Evolutionary conservation across 1,140 invertebrate genomes (phyloP), one percentile per base, ranked within the genome.

Genomic region (Papilio dardanus): DNA sequence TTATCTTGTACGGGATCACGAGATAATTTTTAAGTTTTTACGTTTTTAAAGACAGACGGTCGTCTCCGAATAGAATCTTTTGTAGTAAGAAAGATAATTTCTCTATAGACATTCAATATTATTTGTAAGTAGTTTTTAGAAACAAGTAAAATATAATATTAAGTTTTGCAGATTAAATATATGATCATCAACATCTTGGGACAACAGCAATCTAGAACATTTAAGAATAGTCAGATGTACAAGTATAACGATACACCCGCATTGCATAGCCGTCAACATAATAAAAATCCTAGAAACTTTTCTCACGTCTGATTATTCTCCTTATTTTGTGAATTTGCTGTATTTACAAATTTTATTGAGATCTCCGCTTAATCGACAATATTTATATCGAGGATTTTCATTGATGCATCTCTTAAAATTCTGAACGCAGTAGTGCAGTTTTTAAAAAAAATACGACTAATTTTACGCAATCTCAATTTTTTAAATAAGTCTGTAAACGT

Each of bases 1-100:
- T 58, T 58, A 58, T 58, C 54, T 58, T 28, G 54, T 58, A 28
- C 21, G n/a, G n/a, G 46, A 58, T 58, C 54, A 58, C 54, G 54
- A 58, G 54, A 58, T 28, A 54, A 54, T 54, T 12, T 58, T 58
- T 58, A 58, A 58, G 54, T 58, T 58, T 58, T 58, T 28, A 10
- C 54, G 54, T 58, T 58, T 58, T 58, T 28, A 28, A 28, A 54
- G 19, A 58, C 21, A 24, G 54, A 28, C 24, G 28, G 21, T 58
- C 12, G 54, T 12, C 54, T 58, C 54, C 24, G 7, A 58, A 28
- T 3, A 24, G 2, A 54, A 50, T n/a, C 50, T 21, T 10, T 58
- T 28, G 12, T 24, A 24, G 5, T n/a, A 2, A 54, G 10, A 24
- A 28, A 58, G 16, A 28, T 28, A 58, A n/a, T 24, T 58, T 10